Evolutionary conservation across 2,113 vertebrate species (phyloP).

Genomic region (Salvelinus fontinalis): DNA sequence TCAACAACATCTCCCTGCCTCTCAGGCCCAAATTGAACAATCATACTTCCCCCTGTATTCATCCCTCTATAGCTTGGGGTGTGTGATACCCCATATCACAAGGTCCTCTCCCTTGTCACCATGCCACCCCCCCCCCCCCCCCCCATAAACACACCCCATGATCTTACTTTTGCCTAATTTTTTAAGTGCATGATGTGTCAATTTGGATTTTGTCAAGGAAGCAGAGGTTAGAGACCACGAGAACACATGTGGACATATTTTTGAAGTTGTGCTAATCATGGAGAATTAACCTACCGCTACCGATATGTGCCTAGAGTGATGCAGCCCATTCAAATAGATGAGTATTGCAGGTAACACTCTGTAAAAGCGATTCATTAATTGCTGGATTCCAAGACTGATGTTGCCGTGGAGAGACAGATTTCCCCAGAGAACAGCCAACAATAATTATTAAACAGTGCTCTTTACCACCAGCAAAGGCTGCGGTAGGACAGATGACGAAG

Average conservation of each 20-base stretch:
- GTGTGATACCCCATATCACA: background rate
- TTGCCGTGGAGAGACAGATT: constrained; percentile 16
- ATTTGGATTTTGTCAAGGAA: background rate
- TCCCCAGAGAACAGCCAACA: constrained; percentile 11
- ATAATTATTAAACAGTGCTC: constrained; percentile 26
- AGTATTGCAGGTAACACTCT: background rate
- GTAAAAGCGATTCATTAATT: constrained; percentile 23
- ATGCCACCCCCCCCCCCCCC: background rate
- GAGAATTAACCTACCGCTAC: background rate
- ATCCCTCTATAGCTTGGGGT: background rate
- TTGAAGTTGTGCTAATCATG: background rate
- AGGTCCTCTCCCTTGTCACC: background rate
- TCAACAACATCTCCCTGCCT: constrained; percentile 14
- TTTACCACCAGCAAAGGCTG: background rate
- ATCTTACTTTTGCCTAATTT: no score
- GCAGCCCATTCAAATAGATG: background rate
- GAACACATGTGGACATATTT: background rate
- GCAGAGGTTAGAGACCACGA: background rate
- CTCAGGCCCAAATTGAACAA: constrained; percentile 10
- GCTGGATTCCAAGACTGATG: constrained; percentile 9
- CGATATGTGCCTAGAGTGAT: background rate
- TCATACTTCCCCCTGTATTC: constrained; percentile 14
- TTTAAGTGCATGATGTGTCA: no score
- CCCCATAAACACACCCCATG: no score
- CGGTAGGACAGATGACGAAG: background rate